phyloP scores from a whole-genome alignment of 2,888 invertebrate genomes.

The Spisula solida region DNA sequence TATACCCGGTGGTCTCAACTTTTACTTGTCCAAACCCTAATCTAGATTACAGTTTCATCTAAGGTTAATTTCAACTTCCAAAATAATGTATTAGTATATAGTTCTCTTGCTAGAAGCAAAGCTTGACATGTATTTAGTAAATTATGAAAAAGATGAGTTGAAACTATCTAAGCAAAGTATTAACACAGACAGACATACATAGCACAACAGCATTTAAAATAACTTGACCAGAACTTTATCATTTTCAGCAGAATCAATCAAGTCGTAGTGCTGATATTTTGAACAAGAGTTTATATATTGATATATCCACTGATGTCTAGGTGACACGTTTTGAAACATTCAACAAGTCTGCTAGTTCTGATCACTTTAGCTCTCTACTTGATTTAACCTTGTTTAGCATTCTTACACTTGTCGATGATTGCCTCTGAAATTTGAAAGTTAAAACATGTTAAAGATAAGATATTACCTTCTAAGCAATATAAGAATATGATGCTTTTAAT shows the following conservation, averaged over 20 bases:
- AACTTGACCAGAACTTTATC: neutral
- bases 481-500: no score
- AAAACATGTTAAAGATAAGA: no score
- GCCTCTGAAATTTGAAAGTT: conserved; percentile 56
- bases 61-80: neutral
- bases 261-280: neutral
- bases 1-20: no score
- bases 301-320: neutral
- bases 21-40: no score
- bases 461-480: no score
- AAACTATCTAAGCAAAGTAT: conserved; percentile 12
- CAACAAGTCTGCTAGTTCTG: neutral
- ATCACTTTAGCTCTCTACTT: neutral
- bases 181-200: conserved; percentile 18
- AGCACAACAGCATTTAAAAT: conserved; percentile 11
- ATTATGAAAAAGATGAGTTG: conserved; percentile 7
- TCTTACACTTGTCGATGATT: conserved; percentile 62
- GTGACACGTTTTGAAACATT: neutral
- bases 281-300: neutral
- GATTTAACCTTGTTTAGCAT: conserved; percentile 9
- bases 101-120: neutral
- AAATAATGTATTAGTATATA: neutral
- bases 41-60: neutral
- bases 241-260: neutral
- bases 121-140: conserved; percentile 2